phyloP scores from a whole-genome alignment of 2,888 invertebrate species.

The Nowickia ferox region DNA sequence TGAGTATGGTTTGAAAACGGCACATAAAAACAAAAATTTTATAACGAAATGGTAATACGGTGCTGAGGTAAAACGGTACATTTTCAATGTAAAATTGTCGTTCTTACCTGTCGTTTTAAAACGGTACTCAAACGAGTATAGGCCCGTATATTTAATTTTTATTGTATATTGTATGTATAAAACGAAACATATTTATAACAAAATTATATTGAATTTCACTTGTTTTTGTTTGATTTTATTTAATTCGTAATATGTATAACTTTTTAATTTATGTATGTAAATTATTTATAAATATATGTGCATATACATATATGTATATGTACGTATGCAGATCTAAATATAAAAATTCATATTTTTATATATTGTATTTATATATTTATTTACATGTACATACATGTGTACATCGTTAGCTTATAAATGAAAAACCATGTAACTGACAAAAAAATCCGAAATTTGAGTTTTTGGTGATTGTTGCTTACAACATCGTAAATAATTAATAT shows the following conservation, averaged over 20 bases:
- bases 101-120: too few relatives aligned
- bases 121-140: too few relatives aligned
- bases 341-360: neutral
- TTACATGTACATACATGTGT: neutral
- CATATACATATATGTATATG: neutral
- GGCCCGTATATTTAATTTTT: neutral
- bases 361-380: neutral
- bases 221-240: conserved; percentile 37
- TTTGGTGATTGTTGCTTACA: too few relatives aligned
- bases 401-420: too few relatives aligned
- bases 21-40: too few relatives aligned
- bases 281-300: neutral
- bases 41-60: too few relatives aligned
- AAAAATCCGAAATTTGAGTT: too few relatives aligned
- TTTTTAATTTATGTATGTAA: conserved; percentile 20
- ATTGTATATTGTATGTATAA: conserved; percentile 25
- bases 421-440: too few relatives aligned
- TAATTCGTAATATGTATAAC: conserved; percentile 50
- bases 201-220: conserved; percentile 60
- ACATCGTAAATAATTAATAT: too few relatives aligned
- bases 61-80: too few relatives aligned
- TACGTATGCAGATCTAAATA: neutral
- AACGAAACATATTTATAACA: conserved; percentile 53
- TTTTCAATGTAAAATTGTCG: too few relatives aligned
- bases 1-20: too few relatives aligned